phyloP scores from a whole-genome alignment of 2,888 invertebrate species.

The Brenthis daphne region DNA sequence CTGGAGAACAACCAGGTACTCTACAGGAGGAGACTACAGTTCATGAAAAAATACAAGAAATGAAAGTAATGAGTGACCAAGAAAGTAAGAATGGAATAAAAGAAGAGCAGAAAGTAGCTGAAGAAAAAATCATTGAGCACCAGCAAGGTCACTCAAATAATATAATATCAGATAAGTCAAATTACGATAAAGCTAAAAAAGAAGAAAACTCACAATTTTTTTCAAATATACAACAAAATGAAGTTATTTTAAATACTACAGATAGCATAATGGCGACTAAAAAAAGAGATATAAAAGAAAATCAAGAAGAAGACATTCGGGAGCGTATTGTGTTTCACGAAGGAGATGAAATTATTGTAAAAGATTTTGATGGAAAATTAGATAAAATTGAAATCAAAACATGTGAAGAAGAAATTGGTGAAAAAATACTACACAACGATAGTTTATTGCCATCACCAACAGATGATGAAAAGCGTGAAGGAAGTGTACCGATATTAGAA shows the following conservation, averaged over 20 bases:
- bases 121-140: too few relatives aligned
- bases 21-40: background rate
- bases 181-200: too few relatives aligned
- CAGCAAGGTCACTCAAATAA: too few relatives aligned
- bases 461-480: too few relatives aligned
- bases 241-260: too few relatives aligned
- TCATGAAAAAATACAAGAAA: background rate
- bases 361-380: background rate
- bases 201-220: too few relatives aligned
- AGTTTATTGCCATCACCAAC: too few relatives aligned
- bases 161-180: too few relatives aligned
- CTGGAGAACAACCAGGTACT: background rate
- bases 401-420: background rate
- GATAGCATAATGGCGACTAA: too few relatives aligned
- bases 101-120: background rate
- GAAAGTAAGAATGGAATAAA: background rate
- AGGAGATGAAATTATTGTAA: background rate
- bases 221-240: too few relatives aligned
- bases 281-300: background rate
- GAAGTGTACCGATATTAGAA: too few relatives aligned
- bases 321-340: background rate
- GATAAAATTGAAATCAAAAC: background rate
- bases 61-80: background rate
- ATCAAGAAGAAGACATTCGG: background rate
- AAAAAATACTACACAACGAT: background rate